Conservation (phyloP, 2,797 vertebrate species). For the Nyctibius grandis region DNA sequence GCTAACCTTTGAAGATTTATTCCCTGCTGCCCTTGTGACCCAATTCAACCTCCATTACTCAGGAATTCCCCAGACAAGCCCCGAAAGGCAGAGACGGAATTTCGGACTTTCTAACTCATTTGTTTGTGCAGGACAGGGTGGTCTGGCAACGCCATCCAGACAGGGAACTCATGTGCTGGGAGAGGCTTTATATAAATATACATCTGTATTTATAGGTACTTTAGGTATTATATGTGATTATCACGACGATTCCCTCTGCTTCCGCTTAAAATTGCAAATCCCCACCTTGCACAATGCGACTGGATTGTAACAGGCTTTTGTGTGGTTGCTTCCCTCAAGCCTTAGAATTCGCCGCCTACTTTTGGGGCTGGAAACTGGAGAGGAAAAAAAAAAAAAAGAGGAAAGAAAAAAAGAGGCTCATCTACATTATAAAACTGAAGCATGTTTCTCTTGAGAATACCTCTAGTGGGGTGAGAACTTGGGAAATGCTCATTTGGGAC, state of each 20-base stretch:
- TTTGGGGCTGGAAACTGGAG: not conserved
- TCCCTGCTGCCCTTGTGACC: conserved; percentile 62
- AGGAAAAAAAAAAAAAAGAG: not conserved
- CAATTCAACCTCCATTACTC: conserved; percentile 83
- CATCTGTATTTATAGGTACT: conserved; percentile 26
- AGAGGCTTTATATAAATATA: conserved; percentile 40
- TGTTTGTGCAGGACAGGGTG: conserved; percentile 86
- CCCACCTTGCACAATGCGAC: conserved; percentile 38
- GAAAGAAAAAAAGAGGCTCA: not conserved
- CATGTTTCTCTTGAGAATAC: conserved; percentile 21
- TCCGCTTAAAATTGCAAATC: conserved; percentile 66
- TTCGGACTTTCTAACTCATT: conserved; percentile 81
- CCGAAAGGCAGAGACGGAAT: conserved; percentile 75
- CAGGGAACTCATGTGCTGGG: conserved; percentile 64
- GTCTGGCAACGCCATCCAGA: conserved; percentile 76
- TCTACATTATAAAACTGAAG: conserved; percentile 64
- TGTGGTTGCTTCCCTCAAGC: not conserved
- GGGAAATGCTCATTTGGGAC: conserved; percentile 30
- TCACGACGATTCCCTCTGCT: conserved; percentile 26
- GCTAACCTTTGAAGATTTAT: conserved; percentile 51
- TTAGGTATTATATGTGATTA: conserved; percentile 11
- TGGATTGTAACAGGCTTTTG: conserved; percentile 44
- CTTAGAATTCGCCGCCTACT: conserved; percentile 33
- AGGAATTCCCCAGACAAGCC: conserved; percentile 82
- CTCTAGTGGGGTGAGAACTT: conserved; percentile 29